A percentile compares a stretch with the other conserved stretches of the same genome.
Conservation (phyloP, 35 echinoderm and acorn worm species). For the Chiridota heheva region DNA sequence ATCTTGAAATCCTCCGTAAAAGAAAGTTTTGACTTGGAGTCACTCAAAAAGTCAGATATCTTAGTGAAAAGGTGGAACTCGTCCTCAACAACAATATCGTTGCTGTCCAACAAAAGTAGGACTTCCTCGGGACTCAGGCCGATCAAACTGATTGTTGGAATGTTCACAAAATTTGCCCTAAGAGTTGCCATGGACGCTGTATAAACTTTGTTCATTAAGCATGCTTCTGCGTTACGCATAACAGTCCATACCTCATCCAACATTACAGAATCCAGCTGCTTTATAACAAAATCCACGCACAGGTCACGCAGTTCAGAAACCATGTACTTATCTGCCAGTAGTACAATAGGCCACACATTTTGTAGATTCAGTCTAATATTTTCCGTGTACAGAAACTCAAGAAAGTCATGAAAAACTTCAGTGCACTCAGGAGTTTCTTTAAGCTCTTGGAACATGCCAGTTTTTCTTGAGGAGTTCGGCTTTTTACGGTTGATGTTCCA, state of each 20-base stretch:
- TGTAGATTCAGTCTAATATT: conserved; percentile 37
- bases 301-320: conserved; percentile 45
- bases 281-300: conserved; percentile 52
- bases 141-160: conserved; percentile 26
- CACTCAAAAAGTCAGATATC: conserved; percentile 9
- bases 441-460: conserved; percentile 45
- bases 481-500: conserved; percentile 36
- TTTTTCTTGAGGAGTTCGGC: not conserved
- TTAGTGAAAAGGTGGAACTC: conserved; percentile 48
- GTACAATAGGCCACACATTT: conserved; percentile 49
- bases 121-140: conserved; percentile 21
- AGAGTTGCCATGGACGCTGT: conserved; percentile 33
- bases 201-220: conserved; percentile 29
- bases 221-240: conserved; percentile 33
- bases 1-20: not conserved
- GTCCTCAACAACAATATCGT: conserved; percentile 56
- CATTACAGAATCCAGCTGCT: conserved; percentile 37
- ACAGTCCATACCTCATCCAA: conserved; percentile 39
- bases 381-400: conserved; percentile 76
- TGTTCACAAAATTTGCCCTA: conserved; percentile 50
- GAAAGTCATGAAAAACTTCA: conserved; percentile 59
- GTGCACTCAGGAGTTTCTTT: conserved; percentile 42
- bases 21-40: not conserved
- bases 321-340: conserved; percentile 80
- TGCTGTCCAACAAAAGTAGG: conserved; percentile 35